phyloP scores from a whole-genome alignment of 2,888 invertebrate genomes.

The Clunio marinus region DNA sequence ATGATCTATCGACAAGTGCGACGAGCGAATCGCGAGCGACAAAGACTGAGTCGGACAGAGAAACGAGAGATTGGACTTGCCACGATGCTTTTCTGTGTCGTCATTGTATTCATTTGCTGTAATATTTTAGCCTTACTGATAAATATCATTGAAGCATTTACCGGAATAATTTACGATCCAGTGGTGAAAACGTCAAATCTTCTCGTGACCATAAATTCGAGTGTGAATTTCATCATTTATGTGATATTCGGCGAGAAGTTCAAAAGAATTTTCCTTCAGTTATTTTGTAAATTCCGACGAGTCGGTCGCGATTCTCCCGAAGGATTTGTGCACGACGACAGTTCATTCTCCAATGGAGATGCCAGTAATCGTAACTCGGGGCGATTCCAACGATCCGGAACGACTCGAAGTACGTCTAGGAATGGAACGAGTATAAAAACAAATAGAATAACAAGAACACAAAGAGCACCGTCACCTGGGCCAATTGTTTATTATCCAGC shows the following conservation, averaged over 20 bases:
- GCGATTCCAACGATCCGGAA: conserved; percentile 56
- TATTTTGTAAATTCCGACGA: conserved; percentile 68
- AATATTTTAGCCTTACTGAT: conserved; percentile 82
- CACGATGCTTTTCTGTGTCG: conserved; percentile 91
- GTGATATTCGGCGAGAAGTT: conserved; percentile 97
- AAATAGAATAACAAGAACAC: conserved; percentile 48
- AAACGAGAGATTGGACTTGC: conserved; percentile 90
- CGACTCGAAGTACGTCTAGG: conserved; percentile 48
- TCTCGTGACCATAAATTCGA: conserved; percentile 93
- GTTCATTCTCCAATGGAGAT: conserved; percentile 75
- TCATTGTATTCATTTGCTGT: conserved; percentile 89
- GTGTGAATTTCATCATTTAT: conserved; percentile 96
- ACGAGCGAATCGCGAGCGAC: conserved; percentile 83
- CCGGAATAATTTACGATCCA: conserved; percentile 60
- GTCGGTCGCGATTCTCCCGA: conserved; percentile 65
- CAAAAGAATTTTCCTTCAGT: conserved; percentile 74
- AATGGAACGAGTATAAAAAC: conserved; percentile 46
- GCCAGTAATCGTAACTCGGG: conserved; percentile 61
- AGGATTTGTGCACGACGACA: conserved; percentile 73
- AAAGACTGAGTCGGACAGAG: conserved; percentile 82
- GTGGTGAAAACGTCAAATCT: conserved; percentile 82
- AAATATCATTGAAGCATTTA: conserved; percentile 81
- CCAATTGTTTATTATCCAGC: conserved; percentile 53
- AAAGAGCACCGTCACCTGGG: conserved; percentile 51
- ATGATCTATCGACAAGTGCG: conserved; percentile 88